Base-by-base conservation (phyloP, 2,113 vertebrate species). In the Rallus limicola region DNA sequence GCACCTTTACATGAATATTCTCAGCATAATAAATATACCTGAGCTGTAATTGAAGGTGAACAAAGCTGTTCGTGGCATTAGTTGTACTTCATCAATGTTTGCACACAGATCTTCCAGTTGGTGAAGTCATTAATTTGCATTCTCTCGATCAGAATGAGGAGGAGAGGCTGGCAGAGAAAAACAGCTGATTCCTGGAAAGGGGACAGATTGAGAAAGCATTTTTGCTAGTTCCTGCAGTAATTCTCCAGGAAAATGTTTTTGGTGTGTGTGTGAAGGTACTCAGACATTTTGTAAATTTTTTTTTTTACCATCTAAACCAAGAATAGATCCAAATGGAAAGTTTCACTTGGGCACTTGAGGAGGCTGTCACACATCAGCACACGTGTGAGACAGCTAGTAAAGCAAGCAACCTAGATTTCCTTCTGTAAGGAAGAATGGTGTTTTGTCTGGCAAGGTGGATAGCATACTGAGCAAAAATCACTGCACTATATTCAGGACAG, bases 401-500 rank as follows among this genome's bases (percentile, higher is more conserved):
- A 53, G 29, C 23, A 86, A 83, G 53, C 13, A 79, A 48, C 31
- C 17, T 23, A 31, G 11, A 50, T 3, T 2, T 72, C 26, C 52
- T 86, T 29, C 48, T 28, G 18, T 34, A 60, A 84, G 42, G 67
- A 88, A 90, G 56, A 25, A 10, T 13, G 11, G 24, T 12, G 15
- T 15, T 44, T 52, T 48, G 5, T 33, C 21, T 46, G 42, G 18
- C 26, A 34, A 34, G 29, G 29, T 11, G 16, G 16, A 59, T 42
- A 10, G 55, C 20, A 20, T 0, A 4, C 24, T n/a, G 28, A 74
- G 13, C 16, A 70, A 63, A 88, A 86, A 8, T 10, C 31, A 4
- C 8, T 6, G 14, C 3, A n/a, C 34, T 25, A 72, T 4, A 4
- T 5, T 6, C 6, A 5, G 36, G 12, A 6, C 3, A 6, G 16